Percentiles rank a stretch among this genome's conserved stretches.
Conservation (phyloP, 2,797 vertebrate species). For the Hoplostethus mediterraneus region DNA sequence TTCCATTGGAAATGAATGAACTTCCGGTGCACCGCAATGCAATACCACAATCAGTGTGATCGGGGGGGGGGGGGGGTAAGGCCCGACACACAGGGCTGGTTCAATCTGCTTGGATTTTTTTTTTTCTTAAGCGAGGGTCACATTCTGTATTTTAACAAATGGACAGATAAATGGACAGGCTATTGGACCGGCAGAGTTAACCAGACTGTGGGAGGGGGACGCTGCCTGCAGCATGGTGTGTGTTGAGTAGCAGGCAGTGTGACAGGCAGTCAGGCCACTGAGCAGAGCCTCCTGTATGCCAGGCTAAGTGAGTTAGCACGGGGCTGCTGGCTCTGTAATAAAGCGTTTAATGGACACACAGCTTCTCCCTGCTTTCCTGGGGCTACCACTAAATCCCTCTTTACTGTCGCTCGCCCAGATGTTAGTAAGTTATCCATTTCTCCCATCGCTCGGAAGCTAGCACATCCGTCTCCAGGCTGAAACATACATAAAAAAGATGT, state of each 20-base stretch:
- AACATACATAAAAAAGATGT: constrained; percentile 68
- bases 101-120: too few species aligned
- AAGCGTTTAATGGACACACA: constrained; percentile 99
- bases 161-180: constrained; percentile 59
- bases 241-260: constrained; percentile 90
- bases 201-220: constrained; percentile 61
- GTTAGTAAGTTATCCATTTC: constrained; percentile 99
- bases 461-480: constrained; percentile 91
- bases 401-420: constrained; percentile 99
- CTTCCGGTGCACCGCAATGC: too few species aligned
- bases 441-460: constrained; percentile 94
- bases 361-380: constrained; percentile 94
- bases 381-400: constrained; percentile 99
- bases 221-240: constrained; percentile 90
- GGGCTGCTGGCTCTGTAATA: constrained; percentile 99
- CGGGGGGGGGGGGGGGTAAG: too few species aligned
- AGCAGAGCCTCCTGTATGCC: constrained; percentile 86
- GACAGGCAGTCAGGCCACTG: constrained; percentile 83
- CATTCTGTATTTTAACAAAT: constrained; percentile 16
- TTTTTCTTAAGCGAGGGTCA: background rate
- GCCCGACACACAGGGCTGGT: too few species aligned
- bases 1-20: too few species aligned
- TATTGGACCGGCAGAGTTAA: constrained; percentile 32
- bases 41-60: too few species aligned
- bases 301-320: constrained; percentile 98